A percentile compares a stretch with the other conserved stretches of the same genome.
phyloP scores from a whole-genome alignment of 2,797 vertebrate species.

The Cygnus olor region DNA sequence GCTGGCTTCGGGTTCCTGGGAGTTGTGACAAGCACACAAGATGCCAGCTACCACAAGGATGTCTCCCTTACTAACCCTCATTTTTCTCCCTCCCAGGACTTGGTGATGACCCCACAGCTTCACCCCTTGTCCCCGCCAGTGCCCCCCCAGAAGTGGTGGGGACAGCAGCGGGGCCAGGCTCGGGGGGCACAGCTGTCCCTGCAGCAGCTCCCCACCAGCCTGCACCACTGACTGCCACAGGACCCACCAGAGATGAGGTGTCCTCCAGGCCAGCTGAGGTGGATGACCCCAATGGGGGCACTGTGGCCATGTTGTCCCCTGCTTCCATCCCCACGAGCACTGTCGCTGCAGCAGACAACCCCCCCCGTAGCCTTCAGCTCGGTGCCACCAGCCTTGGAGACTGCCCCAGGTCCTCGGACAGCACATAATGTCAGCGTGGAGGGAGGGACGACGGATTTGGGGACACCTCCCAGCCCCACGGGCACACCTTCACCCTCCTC shows the following conservation, averaged over 20 bases:
- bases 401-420: slow-evolving; percentile 1
- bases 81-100: slow-evolving; percentile 14
- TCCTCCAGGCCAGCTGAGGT: accelerated
- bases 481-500: neutral
- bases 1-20: neutral
- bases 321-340: accelerated
- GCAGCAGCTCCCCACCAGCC: neutral
- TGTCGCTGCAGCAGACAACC: accelerated
- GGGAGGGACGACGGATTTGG: neutral
- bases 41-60: neutral
- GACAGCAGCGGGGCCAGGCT: neutral
- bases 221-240: accelerated
- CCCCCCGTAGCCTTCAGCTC: accelerated
- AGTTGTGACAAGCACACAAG: neutral
- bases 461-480: neutral
- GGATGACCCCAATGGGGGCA: neutral
- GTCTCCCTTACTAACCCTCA: neutral
- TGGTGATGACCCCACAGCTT: neutral
- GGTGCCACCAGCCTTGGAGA: neutral
- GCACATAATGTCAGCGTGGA: neutral
- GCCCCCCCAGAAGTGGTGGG: neutral
- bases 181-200: neutral
- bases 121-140: accelerated
- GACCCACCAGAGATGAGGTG: accelerated
- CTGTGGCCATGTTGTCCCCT: accelerated